Evolutionary conservation across 2,888 invertebrate species (phyloP).

Genomic region (Platypus cylindrus): DNA sequence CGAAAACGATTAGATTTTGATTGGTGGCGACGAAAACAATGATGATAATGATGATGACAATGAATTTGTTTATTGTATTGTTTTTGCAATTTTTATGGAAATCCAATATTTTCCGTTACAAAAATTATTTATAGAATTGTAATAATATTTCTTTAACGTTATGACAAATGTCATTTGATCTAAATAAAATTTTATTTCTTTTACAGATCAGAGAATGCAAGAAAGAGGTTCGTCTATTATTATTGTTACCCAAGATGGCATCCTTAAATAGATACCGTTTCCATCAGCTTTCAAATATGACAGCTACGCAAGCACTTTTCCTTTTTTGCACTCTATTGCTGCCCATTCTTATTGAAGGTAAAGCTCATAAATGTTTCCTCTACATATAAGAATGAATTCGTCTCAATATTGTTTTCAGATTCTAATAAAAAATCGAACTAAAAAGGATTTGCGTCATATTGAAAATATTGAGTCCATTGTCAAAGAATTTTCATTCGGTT

Average conservation of each 20-base stretch:
- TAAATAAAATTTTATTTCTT: constrained; percentile 9
- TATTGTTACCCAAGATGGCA: constrained; percentile 28
- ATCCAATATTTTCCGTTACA: too few relatives aligned
- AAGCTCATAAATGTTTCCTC: constrained; percentile 24
- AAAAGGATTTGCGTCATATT: constrained; percentile 10
- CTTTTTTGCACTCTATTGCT: constrained; percentile 29
- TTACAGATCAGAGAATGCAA: constrained; percentile 32
- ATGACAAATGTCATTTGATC: too few relatives aligned
- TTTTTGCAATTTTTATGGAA: too few relatives aligned
- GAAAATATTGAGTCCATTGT: constrained; percentile 15
- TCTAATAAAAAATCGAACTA: constrained; percentile 13
- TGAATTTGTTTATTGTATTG: too few relatives aligned
- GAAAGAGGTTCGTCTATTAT: constrained; percentile 26
- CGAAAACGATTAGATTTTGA: too few relatives aligned
- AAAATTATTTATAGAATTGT: too few relatives aligned
- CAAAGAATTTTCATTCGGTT: constrained; percentile 13
- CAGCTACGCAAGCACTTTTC: constrained; percentile 29
- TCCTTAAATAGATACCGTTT: constrained; percentile 30
- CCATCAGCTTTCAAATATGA: constrained; percentile 27
- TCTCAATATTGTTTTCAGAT: constrained; percentile 13
- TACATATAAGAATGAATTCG: constrained; percentile 16
- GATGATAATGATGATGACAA: too few relatives aligned
- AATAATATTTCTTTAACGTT: too few relatives aligned
- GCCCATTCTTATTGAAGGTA: constrained; percentile 28
- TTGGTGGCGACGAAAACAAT: too few relatives aligned